Evolutionary conservation across 1,140 invertebrate species (phyloP).

Genomic region (Mactra quadrangularis): DNA sequence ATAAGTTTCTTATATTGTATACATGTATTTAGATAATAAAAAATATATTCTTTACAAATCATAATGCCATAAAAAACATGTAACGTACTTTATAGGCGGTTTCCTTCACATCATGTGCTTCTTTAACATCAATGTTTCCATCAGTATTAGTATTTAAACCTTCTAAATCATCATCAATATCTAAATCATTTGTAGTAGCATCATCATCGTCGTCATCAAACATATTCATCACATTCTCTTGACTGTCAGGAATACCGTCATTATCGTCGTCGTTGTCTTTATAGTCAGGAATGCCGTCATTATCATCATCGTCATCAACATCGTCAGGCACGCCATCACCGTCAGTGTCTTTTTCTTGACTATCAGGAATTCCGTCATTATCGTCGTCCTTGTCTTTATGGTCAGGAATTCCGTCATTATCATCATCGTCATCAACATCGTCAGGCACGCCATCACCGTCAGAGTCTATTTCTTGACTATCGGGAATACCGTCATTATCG

Average conservation of each 20-base stretch:
- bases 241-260: conserved; percentile 60
- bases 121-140: conserved; percentile 70
- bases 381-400: conserved; percentile 71
- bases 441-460: conserved; percentile 75
- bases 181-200: conserved; percentile 73
- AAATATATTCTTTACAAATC: too few species aligned
- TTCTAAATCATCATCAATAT: conserved; percentile 72
- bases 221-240: too few species aligned
- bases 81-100: conserved; percentile 47
- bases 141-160: conserved; percentile 71
- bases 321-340: conserved; percentile 73
- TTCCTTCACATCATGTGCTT: conserved; percentile 75
- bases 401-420: conserved; percentile 76
- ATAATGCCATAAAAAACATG: too few species aligned
- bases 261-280: conserved; percentile 12
- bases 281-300: conserved; percentile 77
- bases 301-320: conserved; percentile 65
- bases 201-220: conserved; percentile 78
- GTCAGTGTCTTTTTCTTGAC: conserved; percentile 74
- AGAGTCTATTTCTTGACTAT: not conserved
- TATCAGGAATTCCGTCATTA: conserved; percentile 75
- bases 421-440: conserved; percentile 66
- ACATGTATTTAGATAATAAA: too few species aligned
- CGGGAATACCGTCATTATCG: conserved; percentile 69
- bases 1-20: too few species aligned